Percentiles rank a stretch among this genome's conserved stretches.
phyloP scores from a whole-genome alignment of 1,140 invertebrate species.

The Neomicropteryx cornuta region DNA sequence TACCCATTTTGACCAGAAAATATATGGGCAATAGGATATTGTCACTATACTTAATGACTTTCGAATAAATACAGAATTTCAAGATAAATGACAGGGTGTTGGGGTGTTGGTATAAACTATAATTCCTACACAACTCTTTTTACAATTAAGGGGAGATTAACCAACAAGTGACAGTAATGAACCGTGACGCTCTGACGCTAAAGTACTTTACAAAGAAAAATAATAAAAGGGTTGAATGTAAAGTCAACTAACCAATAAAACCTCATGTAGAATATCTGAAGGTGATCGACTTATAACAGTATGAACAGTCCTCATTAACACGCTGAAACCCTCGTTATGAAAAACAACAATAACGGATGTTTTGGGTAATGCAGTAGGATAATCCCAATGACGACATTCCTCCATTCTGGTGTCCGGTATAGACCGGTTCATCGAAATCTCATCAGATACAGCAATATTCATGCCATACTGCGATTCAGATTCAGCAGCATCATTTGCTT shows the following conservation, averaged over 20 bases:
- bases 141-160: too few species aligned
- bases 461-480: conserved; percentile 88
- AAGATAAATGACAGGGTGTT: too few species aligned
- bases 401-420: conserved; percentile 79
- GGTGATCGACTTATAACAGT: conserved; percentile 90
- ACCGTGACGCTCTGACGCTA: too few species aligned
- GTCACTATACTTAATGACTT: too few species aligned
- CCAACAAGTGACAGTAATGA: too few species aligned
- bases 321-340: conserved; percentile 96
- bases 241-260: conserved; percentile 77
- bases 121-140: too few species aligned
- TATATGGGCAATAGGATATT: too few species aligned
- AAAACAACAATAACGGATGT: conserved; percentile 97
- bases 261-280: conserved; percentile 81
- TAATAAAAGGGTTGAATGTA: background rate
- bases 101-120: too few species aligned
- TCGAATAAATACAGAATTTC: too few species aligned
- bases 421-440: conserved; percentile 63
- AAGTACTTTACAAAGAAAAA: background rate
- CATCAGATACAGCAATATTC: conserved; percentile 95
- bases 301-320: conserved; percentile 92
- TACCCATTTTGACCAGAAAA: too few species aligned
- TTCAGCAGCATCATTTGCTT: conserved; percentile 60
- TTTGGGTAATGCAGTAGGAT: conserved; percentile 76
- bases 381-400: conserved; percentile 96